A percentile compares a stretch with the other conserved stretches of the same genome.
These are phyloP conservation scores for Hipparchia sbordonii DNA, from an alignment of 2,888 invertebrate genomes.

Conservation along the genomic window DNA sequence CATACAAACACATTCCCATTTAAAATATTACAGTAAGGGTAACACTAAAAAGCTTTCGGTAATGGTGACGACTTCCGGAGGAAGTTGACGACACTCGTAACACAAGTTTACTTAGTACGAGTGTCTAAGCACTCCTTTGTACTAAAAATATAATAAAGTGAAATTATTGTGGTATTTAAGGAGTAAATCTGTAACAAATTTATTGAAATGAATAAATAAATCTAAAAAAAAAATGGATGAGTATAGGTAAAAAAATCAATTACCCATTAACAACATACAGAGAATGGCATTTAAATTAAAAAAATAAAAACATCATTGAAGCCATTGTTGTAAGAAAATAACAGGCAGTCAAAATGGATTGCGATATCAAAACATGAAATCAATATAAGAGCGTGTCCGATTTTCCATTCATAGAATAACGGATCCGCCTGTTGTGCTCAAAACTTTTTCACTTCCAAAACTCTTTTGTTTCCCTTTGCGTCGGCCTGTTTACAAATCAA, in stretches of 20 bases:
- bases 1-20: no score
- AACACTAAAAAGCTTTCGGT: neutral
- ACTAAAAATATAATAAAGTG: no score
- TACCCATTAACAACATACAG: conserved; percentile 54
- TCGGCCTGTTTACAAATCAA: conserved; percentile 35
- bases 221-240: no score
- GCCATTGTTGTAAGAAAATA: conserved; percentile 71
- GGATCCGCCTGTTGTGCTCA: conserved; percentile 55
- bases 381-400: conserved; percentile 67
- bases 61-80: no score
- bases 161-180: no score
- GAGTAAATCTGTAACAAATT: no score
- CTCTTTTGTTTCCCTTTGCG: conserved; percentile 41
- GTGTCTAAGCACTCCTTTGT: no score
- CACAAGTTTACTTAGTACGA: no score
- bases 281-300: conserved; percentile 51
- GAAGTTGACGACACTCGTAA: no score
- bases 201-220: no score
- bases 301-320: conserved; percentile 51
- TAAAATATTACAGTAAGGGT: neutral
- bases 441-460: conserved; percentile 45
- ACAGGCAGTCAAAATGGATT: conserved; percentile 63
- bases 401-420: conserved; percentile 66
- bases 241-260: conserved; percentile 67
- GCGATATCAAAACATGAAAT: conserved; percentile 73